phyloP scores from a whole-genome alignment of 2,888 invertebrate genomes.

The Cataglyphis albicans region DNA sequence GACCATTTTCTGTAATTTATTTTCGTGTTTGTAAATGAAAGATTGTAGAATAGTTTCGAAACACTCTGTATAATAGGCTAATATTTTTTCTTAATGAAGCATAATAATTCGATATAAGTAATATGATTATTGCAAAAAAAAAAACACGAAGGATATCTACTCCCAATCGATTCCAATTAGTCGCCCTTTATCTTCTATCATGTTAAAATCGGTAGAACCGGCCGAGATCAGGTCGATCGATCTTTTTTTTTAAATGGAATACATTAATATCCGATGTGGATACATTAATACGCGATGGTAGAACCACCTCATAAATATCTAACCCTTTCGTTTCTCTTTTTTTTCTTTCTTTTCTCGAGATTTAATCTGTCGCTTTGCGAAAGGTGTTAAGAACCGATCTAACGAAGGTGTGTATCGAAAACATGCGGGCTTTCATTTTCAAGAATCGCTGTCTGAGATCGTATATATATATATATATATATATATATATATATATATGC shows the following conservation, averaged over 20 bases:
- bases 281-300: conserved; percentile 1
- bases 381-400: conserved; percentile 43
- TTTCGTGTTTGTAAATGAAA: not conserved
- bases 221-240: conserved; percentile 37
- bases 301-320: conserved; percentile 50
- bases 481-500: conserved; percentile 16
- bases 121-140: conserved; percentile 8
- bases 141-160: not conserved
- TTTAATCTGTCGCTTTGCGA: conserved; percentile 44
- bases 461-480: not conserved
- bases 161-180: conserved; percentile 35
- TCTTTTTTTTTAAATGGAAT: conserved; percentile 26
- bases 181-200: conserved; percentile 22
- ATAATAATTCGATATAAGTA: not conserved
- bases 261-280: conserved; percentile 46
- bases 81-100: not conserved
- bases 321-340: conserved; percentile 30
- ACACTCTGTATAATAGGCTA: not conserved
- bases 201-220: conserved; percentile 36
- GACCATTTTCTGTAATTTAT: not conserved
- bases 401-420: conserved; percentile 35
- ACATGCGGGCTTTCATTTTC: conserved; percentile 21
- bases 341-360: conserved; percentile 9
- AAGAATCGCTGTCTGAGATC: conserved; percentile 24
- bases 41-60: not conserved